phyloP scores from a whole-genome alignment of 2,113 vertebrate genomes.

The Zosterops lateralis region DNA sequence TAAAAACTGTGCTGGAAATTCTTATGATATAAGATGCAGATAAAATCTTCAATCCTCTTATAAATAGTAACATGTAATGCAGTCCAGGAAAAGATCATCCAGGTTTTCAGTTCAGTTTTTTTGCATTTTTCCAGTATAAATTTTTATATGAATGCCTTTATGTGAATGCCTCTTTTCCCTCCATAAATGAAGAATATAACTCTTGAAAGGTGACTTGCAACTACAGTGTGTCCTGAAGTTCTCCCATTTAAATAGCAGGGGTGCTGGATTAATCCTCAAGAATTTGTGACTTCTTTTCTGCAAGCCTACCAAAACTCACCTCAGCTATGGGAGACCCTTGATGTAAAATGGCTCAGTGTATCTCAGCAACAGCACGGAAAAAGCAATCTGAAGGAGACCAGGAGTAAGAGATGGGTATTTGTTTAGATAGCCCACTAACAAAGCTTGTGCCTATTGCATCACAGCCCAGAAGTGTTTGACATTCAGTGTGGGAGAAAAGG shows the following conservation, averaged over 20 bases:
- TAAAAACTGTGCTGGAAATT: background rate
- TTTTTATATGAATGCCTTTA: background rate
- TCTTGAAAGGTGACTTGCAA: background rate
- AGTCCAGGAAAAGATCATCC: background rate
- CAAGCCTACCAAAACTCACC: background rate
- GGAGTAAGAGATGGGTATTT: fast-evolving
- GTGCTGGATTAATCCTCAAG: background rate
- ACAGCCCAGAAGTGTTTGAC: fast-evolving
- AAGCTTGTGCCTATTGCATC: background rate
- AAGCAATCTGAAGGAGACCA: background rate
- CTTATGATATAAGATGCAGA: background rate
- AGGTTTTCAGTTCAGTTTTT: background rate
- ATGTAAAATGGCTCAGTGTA: background rate
- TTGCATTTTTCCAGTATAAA: background rate
- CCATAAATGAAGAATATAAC: background rate
- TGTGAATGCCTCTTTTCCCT: background rate
- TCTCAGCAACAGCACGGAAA: background rate
- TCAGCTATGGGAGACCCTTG: background rate
- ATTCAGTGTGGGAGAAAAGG: background rate
- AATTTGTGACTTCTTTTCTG: background rate
- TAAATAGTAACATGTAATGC: background rate
- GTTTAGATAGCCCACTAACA: background rate
- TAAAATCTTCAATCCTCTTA: background rate
- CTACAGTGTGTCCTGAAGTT: background rate
- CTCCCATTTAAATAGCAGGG: background rate